These are phyloP conservation scores for Aphrocallistes beatrix DNA, from an alignment of 37 sponge, comb jelly and placozoan genomes.

Conservation along the genomic window DNA sequence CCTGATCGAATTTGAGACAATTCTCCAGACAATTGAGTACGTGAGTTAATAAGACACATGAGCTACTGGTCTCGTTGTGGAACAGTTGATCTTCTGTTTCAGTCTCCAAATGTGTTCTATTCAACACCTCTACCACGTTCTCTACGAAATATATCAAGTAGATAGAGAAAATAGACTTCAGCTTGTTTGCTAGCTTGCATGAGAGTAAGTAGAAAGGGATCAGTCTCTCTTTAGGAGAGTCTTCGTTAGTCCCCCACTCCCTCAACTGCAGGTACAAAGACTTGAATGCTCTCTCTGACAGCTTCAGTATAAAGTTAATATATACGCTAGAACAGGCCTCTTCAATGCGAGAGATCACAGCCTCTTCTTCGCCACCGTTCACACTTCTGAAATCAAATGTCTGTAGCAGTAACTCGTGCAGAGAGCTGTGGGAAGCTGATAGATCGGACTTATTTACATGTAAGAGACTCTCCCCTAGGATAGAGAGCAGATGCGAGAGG, in stretches of 20 bases:
- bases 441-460: background rate
- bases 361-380: background rate
- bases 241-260: slow-evolving; percentile 57
- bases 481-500: background rate
- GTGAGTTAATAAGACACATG: background rate
- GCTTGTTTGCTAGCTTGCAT: background rate
- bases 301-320: slow-evolving; percentile 44
- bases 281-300: slow-evolving; percentile 66
- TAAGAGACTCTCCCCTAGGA: background rate
- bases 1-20: slow-evolving; percentile 2
- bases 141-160: background rate
- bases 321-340: background rate
- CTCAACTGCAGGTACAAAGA: slow-evolving; percentile 58
- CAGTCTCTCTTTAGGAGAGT: slow-evolving; percentile 26
- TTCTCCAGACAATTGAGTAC: background rate
- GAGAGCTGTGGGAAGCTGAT: background rate
- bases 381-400: background rate
- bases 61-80: background rate
- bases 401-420: background rate
- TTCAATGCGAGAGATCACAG: background rate
- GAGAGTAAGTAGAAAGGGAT: slow-evolving; percentile 65
- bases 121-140: background rate
- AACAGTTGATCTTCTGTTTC: background rate
- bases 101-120: background rate
- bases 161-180: background rate